Percentiles rank a stretch among this genome's conserved stretches.
Conservation (phyloP, 1,140 invertebrate genomes). For the Lepidostoma basale region DNA sequence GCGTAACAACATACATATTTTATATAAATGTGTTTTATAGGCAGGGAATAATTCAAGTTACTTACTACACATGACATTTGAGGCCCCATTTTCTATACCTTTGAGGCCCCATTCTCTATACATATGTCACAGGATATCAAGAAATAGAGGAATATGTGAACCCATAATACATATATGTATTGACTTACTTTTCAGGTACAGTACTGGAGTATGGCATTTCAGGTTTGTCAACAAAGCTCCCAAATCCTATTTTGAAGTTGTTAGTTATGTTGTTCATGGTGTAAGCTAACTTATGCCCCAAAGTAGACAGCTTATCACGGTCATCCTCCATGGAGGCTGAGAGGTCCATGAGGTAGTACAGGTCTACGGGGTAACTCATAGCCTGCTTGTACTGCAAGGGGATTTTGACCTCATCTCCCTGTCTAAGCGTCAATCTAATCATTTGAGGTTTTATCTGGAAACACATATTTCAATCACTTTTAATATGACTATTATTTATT, state of each 20-base stretch:
- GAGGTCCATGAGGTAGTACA: constrained; percentile 89
- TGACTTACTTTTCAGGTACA: constrained; percentile 59
- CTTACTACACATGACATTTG: no score
- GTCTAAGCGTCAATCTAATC: constrained; percentile 48
- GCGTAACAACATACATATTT: no score
- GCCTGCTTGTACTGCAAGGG: constrained; percentile 63
- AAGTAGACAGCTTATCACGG: constrained; percentile 68
- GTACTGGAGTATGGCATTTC: constrained; percentile 78
- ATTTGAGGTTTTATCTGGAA: constrained; percentile 54
- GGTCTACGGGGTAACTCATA: constrained; percentile 84
- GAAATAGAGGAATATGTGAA: no score
- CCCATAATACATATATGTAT: no score
- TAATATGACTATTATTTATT: not conserved
- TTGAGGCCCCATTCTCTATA: no score
- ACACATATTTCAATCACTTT: not conserved
- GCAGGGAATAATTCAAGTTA: no score
- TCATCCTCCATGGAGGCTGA: constrained; percentile 81
- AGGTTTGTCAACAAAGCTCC: constrained; percentile 89
- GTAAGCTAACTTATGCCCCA: constrained; percentile 68
- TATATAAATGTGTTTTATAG: no score
- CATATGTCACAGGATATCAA: no score
- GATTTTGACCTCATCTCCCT: constrained; percentile 48
- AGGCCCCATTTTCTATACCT: no score
- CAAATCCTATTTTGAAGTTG: constrained; percentile 84
- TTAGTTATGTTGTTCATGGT: constrained; percentile 79